A percentile compares a stretch with the other conserved stretches of the same genome.
Evolutionary conservation across 2,888 invertebrate species (phyloP).

Genomic region (Clostera curtula): DNA sequence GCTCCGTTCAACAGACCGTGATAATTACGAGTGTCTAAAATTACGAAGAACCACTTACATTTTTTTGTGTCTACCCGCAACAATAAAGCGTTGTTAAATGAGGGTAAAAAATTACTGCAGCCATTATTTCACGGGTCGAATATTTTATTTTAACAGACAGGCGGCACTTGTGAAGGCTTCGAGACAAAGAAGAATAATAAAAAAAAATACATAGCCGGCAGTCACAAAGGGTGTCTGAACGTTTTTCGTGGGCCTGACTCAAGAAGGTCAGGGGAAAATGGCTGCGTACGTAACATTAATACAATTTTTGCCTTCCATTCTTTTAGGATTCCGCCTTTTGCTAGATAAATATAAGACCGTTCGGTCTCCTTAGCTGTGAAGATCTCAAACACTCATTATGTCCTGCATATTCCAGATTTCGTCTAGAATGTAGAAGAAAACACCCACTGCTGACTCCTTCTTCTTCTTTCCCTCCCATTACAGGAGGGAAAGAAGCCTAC

Average conservation of each 20-base stretch:
- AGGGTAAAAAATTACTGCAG: constrained; percentile 50
- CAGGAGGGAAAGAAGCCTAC: too few species aligned
- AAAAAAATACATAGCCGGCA: constrained; percentile 46
- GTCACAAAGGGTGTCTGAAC: constrained; percentile 52
- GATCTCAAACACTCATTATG: too few species aligned
- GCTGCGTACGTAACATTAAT: constrained; percentile 46
- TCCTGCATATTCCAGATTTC: too few species aligned
- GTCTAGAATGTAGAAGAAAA: too few species aligned
- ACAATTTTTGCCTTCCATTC: constrained; percentile 42
- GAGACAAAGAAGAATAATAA: constrained; percentile 56
- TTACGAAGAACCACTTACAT: constrained; percentile 27
- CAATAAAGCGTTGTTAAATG: constrained; percentile 45
- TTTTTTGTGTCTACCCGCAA: constrained; percentile 31
- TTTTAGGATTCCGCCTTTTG: too few species aligned
- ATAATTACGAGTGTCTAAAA: constrained; percentile 39
- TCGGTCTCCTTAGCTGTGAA: too few species aligned
- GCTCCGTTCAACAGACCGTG: constrained; percentile 6
- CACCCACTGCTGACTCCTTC: too few species aligned
- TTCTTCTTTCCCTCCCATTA: too few species aligned
- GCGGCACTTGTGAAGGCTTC: constrained; percentile 31
- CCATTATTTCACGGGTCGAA: constrained; percentile 59
- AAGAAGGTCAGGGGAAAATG: constrained; percentile 38
- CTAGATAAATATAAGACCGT: too few species aligned
- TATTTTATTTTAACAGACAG: constrained; percentile 53
- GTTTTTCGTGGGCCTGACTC: constrained; percentile 41